Evolutionary conservation across 2,888 invertebrate species (phyloP).

Genomic region (Eueremaeus valkanovi): DNA sequence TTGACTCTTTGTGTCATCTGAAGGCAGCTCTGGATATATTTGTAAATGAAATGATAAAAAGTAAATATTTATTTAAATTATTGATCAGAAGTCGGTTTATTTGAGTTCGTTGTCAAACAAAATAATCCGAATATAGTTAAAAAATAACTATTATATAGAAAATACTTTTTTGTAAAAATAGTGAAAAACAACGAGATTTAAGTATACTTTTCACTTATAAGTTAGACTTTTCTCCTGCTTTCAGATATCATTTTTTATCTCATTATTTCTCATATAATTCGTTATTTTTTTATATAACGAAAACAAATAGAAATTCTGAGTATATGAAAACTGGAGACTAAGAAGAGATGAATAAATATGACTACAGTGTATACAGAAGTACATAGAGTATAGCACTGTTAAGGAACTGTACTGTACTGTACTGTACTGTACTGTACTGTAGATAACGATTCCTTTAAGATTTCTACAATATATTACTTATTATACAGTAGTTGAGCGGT

Average conservation of each 20-base stretch:
- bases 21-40: constrained; percentile 4
- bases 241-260: not conserved
- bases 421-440: not conserved
- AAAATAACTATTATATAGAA: too few relatives aligned
- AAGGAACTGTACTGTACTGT: not conserved
- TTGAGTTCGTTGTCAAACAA: not conserved
- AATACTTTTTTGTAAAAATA: too few relatives aligned
- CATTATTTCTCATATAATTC: not conserved
- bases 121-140: not conserved
- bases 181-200: too few relatives aligned
- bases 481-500: not conserved
- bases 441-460: constrained; percentile 2
- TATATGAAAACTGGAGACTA: too few relatives aligned
- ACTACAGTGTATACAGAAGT: not conserved
- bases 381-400: too few relatives aligned
- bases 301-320: too few relatives aligned
- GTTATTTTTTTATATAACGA: not conserved
- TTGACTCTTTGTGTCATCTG: constrained; percentile 16
- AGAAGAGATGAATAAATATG: not conserved
- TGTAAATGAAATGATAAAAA: not conserved
- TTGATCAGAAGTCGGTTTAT: not conserved
- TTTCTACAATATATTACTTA: not conserved
- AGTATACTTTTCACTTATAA: too few relatives aligned
- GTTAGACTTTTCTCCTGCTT: too few relatives aligned
- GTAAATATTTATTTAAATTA: constrained; percentile 9